phyloP scores from a whole-genome alignment of 2,113 vertebrate genomes.

The Aythya baeri region DNA sequence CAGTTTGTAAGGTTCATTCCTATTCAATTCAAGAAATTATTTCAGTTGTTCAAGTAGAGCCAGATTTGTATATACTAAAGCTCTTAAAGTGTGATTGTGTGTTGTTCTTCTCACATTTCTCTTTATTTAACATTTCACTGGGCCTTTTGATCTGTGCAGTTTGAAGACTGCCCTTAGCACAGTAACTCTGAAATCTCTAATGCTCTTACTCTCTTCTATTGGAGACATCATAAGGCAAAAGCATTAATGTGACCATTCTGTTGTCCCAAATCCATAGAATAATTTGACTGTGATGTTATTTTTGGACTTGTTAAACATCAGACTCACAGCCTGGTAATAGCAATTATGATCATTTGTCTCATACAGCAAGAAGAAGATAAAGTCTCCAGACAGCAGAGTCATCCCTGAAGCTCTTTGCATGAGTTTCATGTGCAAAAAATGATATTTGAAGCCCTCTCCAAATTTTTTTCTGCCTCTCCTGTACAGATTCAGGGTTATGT shows the following conservation, averaged over 20 bases:
- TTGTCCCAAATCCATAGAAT: background rate
- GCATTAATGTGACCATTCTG: background rate
- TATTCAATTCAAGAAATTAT: slow-evolving; percentile 5
- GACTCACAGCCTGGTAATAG: background rate
- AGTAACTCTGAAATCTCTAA: background rate
- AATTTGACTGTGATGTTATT: background rate
- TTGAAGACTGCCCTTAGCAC: background rate
- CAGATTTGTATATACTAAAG: background rate
- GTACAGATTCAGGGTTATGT: background rate
- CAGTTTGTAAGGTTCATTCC: background rate
- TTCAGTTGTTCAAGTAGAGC: background rate
- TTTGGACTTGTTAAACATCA: background rate
- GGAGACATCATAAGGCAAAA: background rate
- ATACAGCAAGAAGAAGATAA: background rate
- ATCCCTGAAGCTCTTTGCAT: background rate
- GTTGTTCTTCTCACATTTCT: background rate
- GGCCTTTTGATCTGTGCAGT: background rate
- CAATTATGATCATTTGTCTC: background rate
- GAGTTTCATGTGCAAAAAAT: background rate
- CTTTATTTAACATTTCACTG: background rate
- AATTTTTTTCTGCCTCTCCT: background rate
- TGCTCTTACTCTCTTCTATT: background rate
- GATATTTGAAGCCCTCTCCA: background rate
- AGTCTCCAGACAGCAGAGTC: background rate
- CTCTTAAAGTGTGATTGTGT: background rate